Conservation (phyloP, 2,888 invertebrate genomes). For the Eupithecia abbreviata region DNA sequence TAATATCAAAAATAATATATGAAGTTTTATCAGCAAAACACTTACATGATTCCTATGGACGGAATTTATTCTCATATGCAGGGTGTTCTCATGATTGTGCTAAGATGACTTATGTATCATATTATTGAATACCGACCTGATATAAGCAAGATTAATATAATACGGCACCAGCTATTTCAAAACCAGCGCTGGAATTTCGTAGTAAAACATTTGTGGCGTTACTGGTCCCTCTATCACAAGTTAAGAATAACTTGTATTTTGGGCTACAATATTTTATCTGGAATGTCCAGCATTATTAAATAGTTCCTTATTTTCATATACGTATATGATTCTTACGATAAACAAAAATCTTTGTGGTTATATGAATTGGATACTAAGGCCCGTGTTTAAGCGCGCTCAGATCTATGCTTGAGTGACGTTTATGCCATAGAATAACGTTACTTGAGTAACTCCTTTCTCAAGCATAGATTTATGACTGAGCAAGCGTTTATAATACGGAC, state of each 20-base stretch:
- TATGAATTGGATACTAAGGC: background rate
- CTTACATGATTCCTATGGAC: conserved; percentile 20
- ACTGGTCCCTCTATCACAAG: background rate
- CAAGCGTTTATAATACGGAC: no score
- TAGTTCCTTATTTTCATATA: background rate
- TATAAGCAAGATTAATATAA: background rate
- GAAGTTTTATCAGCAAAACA: conserved; percentile 10
- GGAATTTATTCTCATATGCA: conserved; percentile 24
- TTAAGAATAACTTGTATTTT: background rate
- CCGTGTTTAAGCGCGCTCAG: no score
- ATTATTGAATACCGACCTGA: conserved; percentile 9
- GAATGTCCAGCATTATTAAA: background rate
- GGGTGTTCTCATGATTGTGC: conserved; percentile 20
- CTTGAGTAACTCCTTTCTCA: no score
- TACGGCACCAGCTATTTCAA: background rate
- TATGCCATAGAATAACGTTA: no score
- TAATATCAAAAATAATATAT: conserved; percentile 24
- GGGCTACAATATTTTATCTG: background rate
- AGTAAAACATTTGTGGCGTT: background rate
- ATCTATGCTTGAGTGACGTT: no score
- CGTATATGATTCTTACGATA: background rate
- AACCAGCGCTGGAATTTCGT: background rate
- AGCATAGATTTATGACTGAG: no score
- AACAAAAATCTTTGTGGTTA: background rate
- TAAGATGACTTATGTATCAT: background rate